Evolutionary conservation across 2,113 vertebrate species (phyloP).

Genomic region (Antechinus stuartii): DNA sequence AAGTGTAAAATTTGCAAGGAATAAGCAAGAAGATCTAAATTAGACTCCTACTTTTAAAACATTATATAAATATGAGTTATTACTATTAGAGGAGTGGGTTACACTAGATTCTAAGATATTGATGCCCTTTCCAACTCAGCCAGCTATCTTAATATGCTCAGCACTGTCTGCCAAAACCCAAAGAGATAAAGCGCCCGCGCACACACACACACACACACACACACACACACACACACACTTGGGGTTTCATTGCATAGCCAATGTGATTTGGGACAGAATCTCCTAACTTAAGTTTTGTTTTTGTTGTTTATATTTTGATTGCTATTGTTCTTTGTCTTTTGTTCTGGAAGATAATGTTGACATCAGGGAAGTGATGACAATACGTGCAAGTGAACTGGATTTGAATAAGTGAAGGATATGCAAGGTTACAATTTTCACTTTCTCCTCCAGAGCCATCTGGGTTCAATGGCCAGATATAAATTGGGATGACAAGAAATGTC

Average conservation of each 20-base stretch:
- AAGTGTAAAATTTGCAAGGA: not conserved
- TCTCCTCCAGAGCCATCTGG: too few relatives aligned
- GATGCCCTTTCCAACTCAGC: not conserved
- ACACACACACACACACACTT: not conserved
- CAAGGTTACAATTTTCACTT: too few relatives aligned
- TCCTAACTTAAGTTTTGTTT: not conserved
- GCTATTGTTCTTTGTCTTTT: not conserved
- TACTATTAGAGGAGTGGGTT: not conserved
- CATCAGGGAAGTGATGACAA: too few relatives aligned
- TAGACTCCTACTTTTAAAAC: not conserved
- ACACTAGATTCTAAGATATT: not conserved
- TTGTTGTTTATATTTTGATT: not conserved
- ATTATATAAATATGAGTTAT: not conserved
- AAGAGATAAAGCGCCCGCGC: not conserved
- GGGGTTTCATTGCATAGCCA: not conserved
- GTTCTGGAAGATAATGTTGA: too few relatives aligned
- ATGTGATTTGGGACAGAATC: not conserved
- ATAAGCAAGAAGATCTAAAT: not conserved
- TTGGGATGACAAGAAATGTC: too few relatives aligned
- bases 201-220: too few relatives aligned
- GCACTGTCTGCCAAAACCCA: not conserved
- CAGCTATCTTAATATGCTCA: not conserved
- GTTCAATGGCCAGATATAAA: too few relatives aligned
- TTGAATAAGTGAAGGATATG: too few relatives aligned
- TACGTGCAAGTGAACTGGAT: too few relatives aligned